phyloP scores from a whole-genome alignment of 2,888 invertebrate species.

The Fabriciana adippe region DNA sequence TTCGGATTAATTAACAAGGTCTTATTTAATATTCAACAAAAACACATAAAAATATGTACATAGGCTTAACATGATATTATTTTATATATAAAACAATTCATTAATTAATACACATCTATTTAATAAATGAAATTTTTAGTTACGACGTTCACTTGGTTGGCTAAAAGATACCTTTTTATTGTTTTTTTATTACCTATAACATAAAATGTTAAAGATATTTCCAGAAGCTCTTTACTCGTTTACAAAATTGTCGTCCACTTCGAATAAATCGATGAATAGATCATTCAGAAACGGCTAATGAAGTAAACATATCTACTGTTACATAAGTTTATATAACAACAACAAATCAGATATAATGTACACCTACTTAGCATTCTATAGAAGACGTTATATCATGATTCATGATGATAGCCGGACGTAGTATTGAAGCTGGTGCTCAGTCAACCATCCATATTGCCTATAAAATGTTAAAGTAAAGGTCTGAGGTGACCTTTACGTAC shows the following conservation, averaged over 20 bases:
- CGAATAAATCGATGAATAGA: no score
- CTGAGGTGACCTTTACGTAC: conserved; percentile 3
- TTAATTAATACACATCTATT: not conserved
- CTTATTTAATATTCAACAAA: conserved; percentile 2
- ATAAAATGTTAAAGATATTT: no score
- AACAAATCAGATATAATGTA: not conserved
- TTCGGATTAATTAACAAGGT: conserved; percentile 19
- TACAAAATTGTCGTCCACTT: no score
- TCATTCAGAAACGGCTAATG: no score
- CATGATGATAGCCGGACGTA: conserved; percentile 8
- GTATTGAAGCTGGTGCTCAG: not conserved
- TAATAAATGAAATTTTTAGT: conserved; percentile 3
- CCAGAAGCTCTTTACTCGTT: no score
- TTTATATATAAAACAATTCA: no score
- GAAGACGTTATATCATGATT: conserved; percentile 2
- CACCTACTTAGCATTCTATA: not conserved
- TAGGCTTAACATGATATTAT: no score
- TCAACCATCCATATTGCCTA: conserved; percentile 2
- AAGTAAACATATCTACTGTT: not conserved
- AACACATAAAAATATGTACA: not conserved
- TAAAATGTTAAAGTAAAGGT: conserved; percentile 17
- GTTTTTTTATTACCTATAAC: no score
- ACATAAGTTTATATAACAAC: not conserved
- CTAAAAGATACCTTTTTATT: no score
- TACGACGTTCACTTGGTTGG: not conserved